A percentile compares a stretch with the other conserved stretches of the same genome.
These are phyloP conservation scores for Coracopsis vasa DNA, from an alignment of 2,113 vertebrate genomes.

Conservation along the genomic window DNA sequence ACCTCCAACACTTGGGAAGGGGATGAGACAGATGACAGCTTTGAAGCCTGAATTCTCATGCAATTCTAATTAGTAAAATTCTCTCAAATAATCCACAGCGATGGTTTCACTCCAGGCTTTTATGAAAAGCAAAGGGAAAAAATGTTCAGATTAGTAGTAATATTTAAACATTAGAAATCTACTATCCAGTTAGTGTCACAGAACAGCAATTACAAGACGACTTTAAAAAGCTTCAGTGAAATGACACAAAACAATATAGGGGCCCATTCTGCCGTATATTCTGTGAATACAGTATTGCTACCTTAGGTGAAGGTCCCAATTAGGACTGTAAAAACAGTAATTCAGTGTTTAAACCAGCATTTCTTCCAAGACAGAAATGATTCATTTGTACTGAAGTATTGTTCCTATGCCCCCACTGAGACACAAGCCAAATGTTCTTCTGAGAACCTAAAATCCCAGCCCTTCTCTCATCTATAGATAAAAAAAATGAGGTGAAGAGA, in stretches of 20 bases:
- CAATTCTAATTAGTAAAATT: slow-evolving; percentile 50
- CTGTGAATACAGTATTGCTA: background rate
- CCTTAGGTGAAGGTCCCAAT: background rate
- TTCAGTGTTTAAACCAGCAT: background rate
- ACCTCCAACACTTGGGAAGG: background rate
- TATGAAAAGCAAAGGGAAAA: background rate
- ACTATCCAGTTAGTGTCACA: background rate
- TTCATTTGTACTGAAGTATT: background rate
- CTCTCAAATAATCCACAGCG: slow-evolving; percentile 15
- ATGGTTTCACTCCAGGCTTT: background rate
- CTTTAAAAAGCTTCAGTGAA: background rate
- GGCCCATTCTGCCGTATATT: rapidly evolving
- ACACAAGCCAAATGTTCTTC: background rate
- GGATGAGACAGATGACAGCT: slow-evolving; percentile 16
- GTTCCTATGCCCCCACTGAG: background rate
- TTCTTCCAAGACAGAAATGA: background rate
- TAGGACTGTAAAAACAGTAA: background rate
- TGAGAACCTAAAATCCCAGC: background rate
- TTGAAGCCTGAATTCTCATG: slow-evolving; percentile 14
- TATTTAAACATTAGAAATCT: background rate
- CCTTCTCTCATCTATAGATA: background rate
- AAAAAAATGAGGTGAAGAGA: background rate
- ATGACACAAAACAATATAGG: background rate
- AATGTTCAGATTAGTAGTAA: background rate
- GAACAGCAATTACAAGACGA: background rate